phyloP scores from a whole-genome alignment of 2,113 vertebrate species.

The Phainopepla nitens region DNA sequence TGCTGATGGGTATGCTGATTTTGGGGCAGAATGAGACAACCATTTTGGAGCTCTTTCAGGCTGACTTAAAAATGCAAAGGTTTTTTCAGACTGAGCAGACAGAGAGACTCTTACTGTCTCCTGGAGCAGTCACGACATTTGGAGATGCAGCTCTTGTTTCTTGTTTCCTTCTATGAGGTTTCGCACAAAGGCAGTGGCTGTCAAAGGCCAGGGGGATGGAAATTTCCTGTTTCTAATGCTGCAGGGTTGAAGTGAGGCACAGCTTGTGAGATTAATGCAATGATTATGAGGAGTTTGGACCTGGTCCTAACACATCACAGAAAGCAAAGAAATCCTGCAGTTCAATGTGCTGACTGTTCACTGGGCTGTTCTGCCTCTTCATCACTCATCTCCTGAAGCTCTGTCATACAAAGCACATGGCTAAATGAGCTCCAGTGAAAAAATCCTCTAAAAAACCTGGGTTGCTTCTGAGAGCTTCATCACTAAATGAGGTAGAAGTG shows the following conservation, averaged over 20 bases:
- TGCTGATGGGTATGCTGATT: not conserved
- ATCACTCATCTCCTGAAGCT: not conserved
- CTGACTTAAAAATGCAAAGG: not conserved
- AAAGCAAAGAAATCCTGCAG: not conserved
- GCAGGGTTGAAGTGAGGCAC: not conserved
- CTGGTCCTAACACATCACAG: not conserved
- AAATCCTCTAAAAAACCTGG: not conserved
- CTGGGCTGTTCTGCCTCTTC: not conserved
- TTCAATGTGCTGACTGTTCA: not conserved
- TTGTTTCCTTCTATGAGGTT: not conserved
- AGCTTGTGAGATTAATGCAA: not conserved
- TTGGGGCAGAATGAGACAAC: not conserved
- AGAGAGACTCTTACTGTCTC: not conserved
- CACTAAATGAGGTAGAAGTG: not conserved
- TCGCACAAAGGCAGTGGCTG: not conserved
- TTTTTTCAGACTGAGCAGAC: not conserved
- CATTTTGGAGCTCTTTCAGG: not conserved
- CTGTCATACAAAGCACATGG: not conserved
- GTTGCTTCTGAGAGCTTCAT: not conserved
- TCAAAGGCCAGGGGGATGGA: not conserved
- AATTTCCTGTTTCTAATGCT: not conserved
- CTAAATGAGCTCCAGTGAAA: not conserved
- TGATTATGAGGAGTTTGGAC: not conserved
- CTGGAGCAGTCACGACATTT: not conserved
- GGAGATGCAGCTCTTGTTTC: not conserved